phyloP scores from a whole-genome alignment of 2,113 vertebrate species.

The Columba janthina region DNA sequence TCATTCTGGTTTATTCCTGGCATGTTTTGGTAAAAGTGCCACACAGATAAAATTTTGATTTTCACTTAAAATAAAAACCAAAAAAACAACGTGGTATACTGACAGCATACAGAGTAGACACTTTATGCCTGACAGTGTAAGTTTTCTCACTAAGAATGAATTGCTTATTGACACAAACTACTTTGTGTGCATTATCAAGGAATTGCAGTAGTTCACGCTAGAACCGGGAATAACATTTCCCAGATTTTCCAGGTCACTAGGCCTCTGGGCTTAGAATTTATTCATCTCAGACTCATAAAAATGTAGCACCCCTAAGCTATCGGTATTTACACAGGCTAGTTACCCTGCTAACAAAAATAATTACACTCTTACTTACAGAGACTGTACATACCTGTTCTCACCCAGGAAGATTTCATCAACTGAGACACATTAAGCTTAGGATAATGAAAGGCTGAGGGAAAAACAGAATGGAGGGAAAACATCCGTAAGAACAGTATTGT shows the following conservation, averaged over 20 bases:
- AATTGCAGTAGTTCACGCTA: not conserved
- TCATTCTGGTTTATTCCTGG: not conserved
- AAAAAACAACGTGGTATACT: not conserved
- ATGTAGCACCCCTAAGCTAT: not conserved
- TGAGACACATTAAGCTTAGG: constrained; percentile 91
- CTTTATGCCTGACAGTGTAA: not conserved
- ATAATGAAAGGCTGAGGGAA: constrained; percentile 88
- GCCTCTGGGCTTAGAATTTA: not conserved
- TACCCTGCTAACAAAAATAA: constrained; percentile 8
- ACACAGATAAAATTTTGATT: not conserved
- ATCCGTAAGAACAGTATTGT: not conserved
- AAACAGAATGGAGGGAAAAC: not conserved
- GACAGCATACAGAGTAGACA: not conserved
- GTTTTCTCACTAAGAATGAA: not conserved
- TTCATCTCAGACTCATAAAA: constrained; percentile 17
- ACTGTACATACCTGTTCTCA: constrained; percentile 88
- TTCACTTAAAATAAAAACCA: not conserved
- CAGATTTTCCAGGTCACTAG: not conserved
- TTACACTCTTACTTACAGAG: not conserved
- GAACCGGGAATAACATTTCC: not conserved
- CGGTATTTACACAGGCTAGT: not conserved
- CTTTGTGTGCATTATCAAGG: not conserved
- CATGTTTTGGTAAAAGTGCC: not conserved
- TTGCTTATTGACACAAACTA: not conserved
- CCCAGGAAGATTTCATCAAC: constrained; percentile 91